These are phyloP conservation scores for Steatornis caripensis DNA, from an alignment of 2,113 vertebrate species.

Conservation along the genomic window DNA sequence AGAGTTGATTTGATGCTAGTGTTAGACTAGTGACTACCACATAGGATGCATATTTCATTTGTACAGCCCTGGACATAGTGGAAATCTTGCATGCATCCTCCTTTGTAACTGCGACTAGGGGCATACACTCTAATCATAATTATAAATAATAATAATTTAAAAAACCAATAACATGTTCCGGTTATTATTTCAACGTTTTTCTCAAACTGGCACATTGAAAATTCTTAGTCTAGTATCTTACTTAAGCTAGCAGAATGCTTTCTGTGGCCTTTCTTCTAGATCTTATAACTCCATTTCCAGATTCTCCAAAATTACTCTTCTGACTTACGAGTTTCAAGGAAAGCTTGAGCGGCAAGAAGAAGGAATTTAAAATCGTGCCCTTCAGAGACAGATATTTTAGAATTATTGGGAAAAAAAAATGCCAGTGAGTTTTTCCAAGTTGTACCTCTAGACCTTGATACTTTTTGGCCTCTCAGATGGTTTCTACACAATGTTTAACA, in stretches of 20 bases:
- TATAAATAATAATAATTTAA: neutral
- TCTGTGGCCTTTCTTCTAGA: neutral
- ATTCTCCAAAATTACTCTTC: neutral
- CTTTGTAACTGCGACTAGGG: neutral
- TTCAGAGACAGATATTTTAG: neutral
- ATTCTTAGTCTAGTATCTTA: neutral
- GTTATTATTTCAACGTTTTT: neutral
- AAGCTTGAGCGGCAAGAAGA: neutral
- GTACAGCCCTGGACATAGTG: neutral
- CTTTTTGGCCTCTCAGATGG: neutral
- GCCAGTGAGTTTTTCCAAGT: neutral
- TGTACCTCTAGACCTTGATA: neutral
- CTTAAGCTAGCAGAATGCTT: neutral
- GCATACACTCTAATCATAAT: neutral
- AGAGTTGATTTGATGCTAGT: neutral
- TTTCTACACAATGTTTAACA: neutral
- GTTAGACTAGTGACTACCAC: neutral
- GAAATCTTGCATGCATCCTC: neutral
- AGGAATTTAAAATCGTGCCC: neutral
- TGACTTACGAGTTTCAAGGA: neutral
- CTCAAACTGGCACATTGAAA: neutral
- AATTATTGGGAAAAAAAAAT: neutral
- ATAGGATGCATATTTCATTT: neutral
- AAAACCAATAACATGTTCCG: neutral
- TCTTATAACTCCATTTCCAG: constrained; percentile 6